These are phyloP conservation scores for Zaprionus lineosus DNA, from an alignment of 2,888 invertebrate species.

Conservation along the genomic window DNA sequence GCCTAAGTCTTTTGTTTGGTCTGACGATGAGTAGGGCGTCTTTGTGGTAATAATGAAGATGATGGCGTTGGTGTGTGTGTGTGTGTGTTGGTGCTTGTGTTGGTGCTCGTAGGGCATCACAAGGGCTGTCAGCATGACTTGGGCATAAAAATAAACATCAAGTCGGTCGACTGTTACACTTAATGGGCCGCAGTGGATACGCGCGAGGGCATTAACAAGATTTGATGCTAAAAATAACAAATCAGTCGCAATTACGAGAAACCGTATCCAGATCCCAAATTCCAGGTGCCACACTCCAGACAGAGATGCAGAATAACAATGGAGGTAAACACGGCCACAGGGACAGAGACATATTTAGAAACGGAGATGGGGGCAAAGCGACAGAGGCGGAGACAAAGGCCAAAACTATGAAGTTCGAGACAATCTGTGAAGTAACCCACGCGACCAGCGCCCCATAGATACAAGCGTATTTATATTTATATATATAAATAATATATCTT, in stretches of 20 bases:
- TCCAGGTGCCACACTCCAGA: no score
- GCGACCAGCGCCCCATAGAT: conserved; percentile 68
- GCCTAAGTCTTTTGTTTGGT: conserved; percentile 73
- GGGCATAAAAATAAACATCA: conserved; percentile 50
- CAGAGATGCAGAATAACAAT: no score
- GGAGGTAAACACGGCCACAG: no score
- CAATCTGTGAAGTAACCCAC: conserved; percentile 67
- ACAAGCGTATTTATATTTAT: conserved; percentile 7
- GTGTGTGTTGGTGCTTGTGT: not conserved
- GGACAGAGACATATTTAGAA: conserved; percentile 4
- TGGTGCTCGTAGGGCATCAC: not conserved
- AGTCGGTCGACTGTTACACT: conserved; percentile 56
- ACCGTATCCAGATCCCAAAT: conserved; percentile 13
- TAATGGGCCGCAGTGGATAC: conserved; percentile 54
- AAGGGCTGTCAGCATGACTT: conserved; percentile 53
- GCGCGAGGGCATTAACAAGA: conserved; percentile 62
- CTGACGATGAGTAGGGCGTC: conserved; percentile 27
- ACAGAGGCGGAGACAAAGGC: conserved; percentile 13
- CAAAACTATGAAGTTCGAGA: no score
- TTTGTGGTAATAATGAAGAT: no score
- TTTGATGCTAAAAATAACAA: conserved; percentile 71
- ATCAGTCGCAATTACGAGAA: conserved; percentile 70
- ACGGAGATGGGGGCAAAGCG: no score
- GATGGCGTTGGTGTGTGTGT: no score
- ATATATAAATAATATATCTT: conserved; percentile 17